Evolutionary conservation across 2,888 invertebrate genomes (phyloP), one percentile per base, ranked within the genome.

Genomic region (Polymixis flavicincta): DNA sequence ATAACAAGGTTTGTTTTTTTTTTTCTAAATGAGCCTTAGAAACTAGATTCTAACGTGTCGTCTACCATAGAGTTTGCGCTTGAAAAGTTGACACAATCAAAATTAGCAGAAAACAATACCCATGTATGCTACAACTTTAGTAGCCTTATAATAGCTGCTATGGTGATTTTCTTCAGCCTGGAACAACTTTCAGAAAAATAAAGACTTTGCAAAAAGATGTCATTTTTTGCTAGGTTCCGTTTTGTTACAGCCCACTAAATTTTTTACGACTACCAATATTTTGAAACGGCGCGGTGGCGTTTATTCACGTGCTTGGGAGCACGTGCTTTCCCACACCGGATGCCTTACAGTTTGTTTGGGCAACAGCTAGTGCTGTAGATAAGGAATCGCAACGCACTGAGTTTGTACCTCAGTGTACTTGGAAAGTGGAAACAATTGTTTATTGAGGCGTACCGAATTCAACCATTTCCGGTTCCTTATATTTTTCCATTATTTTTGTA

Each of bases 261-360:
- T 89, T 90, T 90, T 90, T 89, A 91, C 90, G 91, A 90, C 84
- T 89, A 79, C 82, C 83, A 85, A 88, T 90, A 90, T 90, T 90
- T 91, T 88, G 88, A 90, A 90, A 88, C 85, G 77, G 82, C 74
- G 65, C 85, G 77, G 82, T 73, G 65, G 82, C 80, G 67, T 71
- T 64, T 77, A 60, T 85, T 87, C 88, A 90, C 89, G 86, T 89
- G 88, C 64, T 78, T 65, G 28, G 37, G n/a, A 82, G 81, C 91
- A 90, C 90, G 91, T 90, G 91, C 76, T 83, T 66, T 67, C 19
- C 57, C 75, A 52, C 52, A 83, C 87, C 89, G 90, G 90, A 89
- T 84, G 86, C 80, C 60, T 78, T 68, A 60, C 71, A 74, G 71
- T 76, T 87, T 91, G 90, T 91, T 90, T 91, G 85, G 85, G 86